Base-by-base conservation (phyloP, 35 echinoderm and acorn worm species). In the Holothuria glaberrima region DNA sequence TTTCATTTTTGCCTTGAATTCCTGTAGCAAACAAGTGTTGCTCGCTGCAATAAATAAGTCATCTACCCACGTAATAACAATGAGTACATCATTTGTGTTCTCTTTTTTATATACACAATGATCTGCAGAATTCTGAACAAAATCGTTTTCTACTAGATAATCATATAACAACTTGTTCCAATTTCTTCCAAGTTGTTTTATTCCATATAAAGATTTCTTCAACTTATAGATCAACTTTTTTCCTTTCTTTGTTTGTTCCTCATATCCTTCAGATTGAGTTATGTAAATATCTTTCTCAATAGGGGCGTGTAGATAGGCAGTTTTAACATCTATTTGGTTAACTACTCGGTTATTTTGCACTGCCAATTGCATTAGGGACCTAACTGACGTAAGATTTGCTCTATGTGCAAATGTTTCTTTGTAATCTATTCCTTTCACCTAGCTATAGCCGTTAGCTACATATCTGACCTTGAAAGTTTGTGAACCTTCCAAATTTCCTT, bases 291-390 rank as follows among this genome's bases (percentile, higher is more conserved):
- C 90, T 36, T 33, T 2, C 21, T 91, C 90, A 74, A 91, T 91
- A n/a, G 75, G 62, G 29, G 91, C 91, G 58, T 88, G 68, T 22
- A 92, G 29, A 88, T 92, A 92, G 19, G 69, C 83, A 13, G 69
- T 92, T 91, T 86, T 86, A 18, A 87, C 91, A 92, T 92, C 83
- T 71, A 87, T 79, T 77, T 92, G 91, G 33, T 88, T 68, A 16
- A 92, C 31, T 50, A 88, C 38, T 18, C 87, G 67, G 62, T 92
- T 58, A 38, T 83, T 36, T 60, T 69, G 32, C 72, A 36, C 48
- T 29, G 65, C 48, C 21, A 29, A 67, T 13, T 35, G 19, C 32
- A 65, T 28, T 5, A 50, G 10, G 33, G 58, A 17, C 18, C 56
- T 87, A 59, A 61, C 28, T 46, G 44, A 46, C 10, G 44, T 46